Evolutionary conservation across 1,140 invertebrate species (phyloP).

Genomic region (Daktulosphaira vitifoliae): DNA sequence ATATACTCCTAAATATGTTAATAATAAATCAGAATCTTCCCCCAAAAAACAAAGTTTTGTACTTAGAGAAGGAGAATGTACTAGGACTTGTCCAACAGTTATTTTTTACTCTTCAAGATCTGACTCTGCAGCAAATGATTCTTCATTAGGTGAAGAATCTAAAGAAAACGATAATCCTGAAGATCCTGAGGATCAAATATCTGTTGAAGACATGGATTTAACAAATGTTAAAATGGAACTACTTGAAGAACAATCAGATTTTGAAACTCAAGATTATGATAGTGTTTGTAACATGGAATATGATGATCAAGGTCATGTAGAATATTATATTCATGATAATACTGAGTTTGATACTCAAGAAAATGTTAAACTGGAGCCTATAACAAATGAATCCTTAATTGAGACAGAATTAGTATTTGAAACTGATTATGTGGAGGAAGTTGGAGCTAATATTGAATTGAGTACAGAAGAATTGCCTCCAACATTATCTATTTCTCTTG

Average conservation of each 20-base stretch:
- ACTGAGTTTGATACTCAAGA: background rate
- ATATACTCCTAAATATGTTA: constrained; percentile 35
- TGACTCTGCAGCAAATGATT: constrained; percentile 49
- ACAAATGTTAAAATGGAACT: constrained; percentile 1
- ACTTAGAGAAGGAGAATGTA: constrained; percentile 43
- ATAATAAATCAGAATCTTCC: constrained; percentile 49
- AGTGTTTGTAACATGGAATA: background rate
- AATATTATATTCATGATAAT: background rate
- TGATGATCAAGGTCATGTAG: background rate
- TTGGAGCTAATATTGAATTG: constrained; percentile 36
- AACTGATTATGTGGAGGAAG: constrained; percentile 36
- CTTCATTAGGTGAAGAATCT: background rate
- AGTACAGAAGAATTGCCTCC: constrained; percentile 34
- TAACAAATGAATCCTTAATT: constrained; percentile 10
- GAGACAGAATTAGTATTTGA: constrained; percentile 14
- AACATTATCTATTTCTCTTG: constrained; percentile 4
- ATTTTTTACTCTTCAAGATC: constrained; percentile 41
- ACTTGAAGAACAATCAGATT: background rate
- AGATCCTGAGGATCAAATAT: constrained; percentile 31
- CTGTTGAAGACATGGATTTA: constrained; percentile 24
- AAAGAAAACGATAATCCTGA: constrained; percentile 24
- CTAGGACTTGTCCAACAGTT: constrained; percentile 15
- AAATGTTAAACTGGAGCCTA: background rate
- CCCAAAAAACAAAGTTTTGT: constrained; percentile 48
- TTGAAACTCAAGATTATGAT: background rate